phyloP scores from a whole-genome alignment of 92 coral and sea anemone genomes.

The Palythoa grandis region DNA sequence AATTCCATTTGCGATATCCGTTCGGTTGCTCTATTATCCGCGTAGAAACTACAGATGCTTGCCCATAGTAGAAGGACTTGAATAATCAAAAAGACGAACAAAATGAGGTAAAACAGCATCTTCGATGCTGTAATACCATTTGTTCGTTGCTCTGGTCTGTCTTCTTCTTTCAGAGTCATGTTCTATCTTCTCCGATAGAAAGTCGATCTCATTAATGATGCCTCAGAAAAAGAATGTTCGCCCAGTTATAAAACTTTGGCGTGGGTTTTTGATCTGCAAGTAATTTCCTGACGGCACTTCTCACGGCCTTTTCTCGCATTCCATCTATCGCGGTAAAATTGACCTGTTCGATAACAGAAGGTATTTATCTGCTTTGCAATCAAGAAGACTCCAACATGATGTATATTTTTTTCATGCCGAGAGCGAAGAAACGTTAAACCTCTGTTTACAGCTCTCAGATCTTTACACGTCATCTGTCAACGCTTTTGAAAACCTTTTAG shows the following conservation, averaged over 20 bases:
- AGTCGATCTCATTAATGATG: not conserved
- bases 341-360: not conserved
- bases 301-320: not conserved
- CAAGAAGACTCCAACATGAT: not conserved
- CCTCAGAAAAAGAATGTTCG: not conserved
- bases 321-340: not conserved
- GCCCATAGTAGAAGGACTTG: slow-evolving; percentile 5
- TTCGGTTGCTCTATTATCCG: not conserved
- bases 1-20: slow-evolving; percentile 25
- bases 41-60: not conserved
- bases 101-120: not conserved
- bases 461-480: slow-evolving; percentile 12
- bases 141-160: not conserved
- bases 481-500: not conserved
- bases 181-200: not conserved
- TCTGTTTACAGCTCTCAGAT: slow-evolving; percentile 10
- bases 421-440: slow-evolving; percentile 26
- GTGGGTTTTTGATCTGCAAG: not conserved
- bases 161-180: not conserved
- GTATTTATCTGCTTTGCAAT: not conserved
- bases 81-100: not conserved
- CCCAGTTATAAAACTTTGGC: not conserved
- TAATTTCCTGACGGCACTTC: not conserved
- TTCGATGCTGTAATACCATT: not conserved
- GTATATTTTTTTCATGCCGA: not conserved